Percentiles rank a stretch among this genome's conserved stretches.
Conservation (phyloP, 2,797 vertebrate species). For the Bothrops alternatus region DNA sequence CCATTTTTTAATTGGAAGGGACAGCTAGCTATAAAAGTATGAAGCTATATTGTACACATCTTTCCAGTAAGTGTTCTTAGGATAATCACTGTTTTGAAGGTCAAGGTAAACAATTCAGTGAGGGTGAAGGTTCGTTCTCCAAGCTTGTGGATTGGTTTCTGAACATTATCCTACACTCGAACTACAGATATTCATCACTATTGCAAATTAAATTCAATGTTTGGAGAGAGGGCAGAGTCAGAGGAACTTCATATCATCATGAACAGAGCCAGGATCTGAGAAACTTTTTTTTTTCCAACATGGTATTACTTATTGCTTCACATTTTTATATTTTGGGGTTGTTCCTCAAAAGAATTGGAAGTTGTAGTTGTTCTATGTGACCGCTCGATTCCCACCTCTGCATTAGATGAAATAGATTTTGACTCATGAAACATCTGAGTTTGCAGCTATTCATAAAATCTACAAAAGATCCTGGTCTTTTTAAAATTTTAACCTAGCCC, state of each 20-base stretch:
- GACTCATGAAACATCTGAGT: background rate
- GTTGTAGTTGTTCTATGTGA: background rate
- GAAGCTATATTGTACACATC: background rate
- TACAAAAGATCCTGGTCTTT: background rate
- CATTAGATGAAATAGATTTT: background rate
- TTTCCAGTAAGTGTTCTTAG: background rate
- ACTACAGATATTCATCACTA: no score
- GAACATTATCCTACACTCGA: no score
- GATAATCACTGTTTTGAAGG: background rate
- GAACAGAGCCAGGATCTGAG: background rate
- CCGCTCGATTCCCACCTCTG: background rate
- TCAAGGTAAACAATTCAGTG: background rate
- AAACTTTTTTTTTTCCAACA: background rate
- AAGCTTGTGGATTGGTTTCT: no score
- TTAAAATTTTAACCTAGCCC: background rate
- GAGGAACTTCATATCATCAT: background rate
- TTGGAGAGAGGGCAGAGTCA: background rate
- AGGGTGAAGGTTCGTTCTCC: no score
- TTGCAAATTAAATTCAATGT: background rate
- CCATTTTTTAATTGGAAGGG: background rate
- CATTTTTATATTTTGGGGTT: background rate
- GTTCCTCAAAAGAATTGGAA: background rate
- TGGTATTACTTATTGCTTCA: background rate
- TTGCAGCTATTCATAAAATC: background rate
- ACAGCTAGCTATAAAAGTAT: background rate